Base-by-base conservation (phyloP, 2,888 invertebrate species). In the Enchytraeus crypticus region DNA sequence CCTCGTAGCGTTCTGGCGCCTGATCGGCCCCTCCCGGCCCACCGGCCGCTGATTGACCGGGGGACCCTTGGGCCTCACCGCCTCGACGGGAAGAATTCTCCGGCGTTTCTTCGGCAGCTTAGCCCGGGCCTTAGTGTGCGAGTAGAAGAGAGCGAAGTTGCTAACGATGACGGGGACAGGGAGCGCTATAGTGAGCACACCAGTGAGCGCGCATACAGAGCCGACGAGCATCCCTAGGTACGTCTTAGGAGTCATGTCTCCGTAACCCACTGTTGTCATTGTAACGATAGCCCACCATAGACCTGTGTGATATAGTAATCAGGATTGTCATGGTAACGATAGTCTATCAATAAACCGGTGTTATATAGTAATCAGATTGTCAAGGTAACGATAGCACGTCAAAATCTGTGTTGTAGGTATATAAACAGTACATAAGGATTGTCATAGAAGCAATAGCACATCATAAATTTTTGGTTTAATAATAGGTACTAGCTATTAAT, bases 331-430 rank as follows among this genome's bases (percentile, higher is more conserved):
- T n/a, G n/a, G n/a, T n/a, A n/a, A n/a, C n/a, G n/a, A n/a, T n/a
- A n/a, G n/a, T n/a, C n/a, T n/a, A n/a, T n/a, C n/a, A n/a, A n/a
- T n/a, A n/a, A n/a, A n/a, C n/a, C n/a, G n/a, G n/a, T n/a, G n/a
- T n/a, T n/a, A n/a, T n/a, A n/a, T n/a, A n/a, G n/a, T n/a, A n/a
- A n/a, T n/a, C n/a, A n/a, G n/a, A n/a, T 92, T 88, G 78, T 79
- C 96, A 97, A 95, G 68, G 93, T 95, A 47, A 95, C 93, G 67
- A 95, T 89, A 29, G 92, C 92, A 92, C 93, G 93, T 93, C 93
- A 95, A 49, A 96, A 82, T 11, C 93, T 93, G 64, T 88, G 85
- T 0, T 92, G 92, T 71, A 93, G 92, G 34, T 54, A 60, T 30
- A 47, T 60, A 56, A 60, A 60, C 55, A 27, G 33, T 49, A 55